These are phyloP conservation scores for Parasteatoda lunata DNA, from an alignment of 2,888 invertebrate species.

Conservation along the genomic window DNA sequence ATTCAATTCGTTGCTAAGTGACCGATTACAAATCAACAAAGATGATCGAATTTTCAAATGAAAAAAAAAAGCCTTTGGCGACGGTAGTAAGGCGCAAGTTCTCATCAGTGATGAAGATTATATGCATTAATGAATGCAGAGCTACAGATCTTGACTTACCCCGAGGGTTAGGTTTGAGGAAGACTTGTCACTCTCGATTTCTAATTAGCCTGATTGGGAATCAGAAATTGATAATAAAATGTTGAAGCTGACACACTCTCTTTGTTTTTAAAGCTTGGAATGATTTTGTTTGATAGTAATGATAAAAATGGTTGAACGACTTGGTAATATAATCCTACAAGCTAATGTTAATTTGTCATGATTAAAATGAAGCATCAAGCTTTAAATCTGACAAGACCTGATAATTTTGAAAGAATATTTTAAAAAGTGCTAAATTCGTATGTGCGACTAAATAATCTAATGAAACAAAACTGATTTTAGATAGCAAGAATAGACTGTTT, in stretches of 20 bases:
- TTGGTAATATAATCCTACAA: too few relatives aligned
- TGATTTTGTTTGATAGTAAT: too few relatives aligned
- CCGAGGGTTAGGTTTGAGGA: conserved; percentile 7
- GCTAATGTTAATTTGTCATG: not conserved
- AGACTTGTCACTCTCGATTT: conserved; percentile 35
- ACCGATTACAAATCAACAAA: conserved; percentile 40
- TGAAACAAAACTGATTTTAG: too few relatives aligned
- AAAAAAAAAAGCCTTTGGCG: conserved; percentile 27
- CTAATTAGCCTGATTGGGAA: conserved; percentile 51
- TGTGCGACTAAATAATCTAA: too few relatives aligned
- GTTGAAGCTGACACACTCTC: too few relatives aligned
- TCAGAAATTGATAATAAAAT: conserved; percentile 9
- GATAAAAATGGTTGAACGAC: too few relatives aligned
- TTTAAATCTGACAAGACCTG: too few relatives aligned
- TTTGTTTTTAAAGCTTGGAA: too few relatives aligned
- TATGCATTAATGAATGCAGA: conserved; percentile 31
- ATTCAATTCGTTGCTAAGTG: conserved; percentile 38
- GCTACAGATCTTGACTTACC: not conserved
- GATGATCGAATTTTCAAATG: not conserved
- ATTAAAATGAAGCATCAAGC: not conserved
- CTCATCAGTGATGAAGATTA: conserved; percentile 14
- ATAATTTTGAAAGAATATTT: too few relatives aligned
- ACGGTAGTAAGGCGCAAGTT: conserved; percentile 20
- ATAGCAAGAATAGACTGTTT: too few relatives aligned
- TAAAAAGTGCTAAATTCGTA: too few relatives aligned